Percentiles rank a stretch among this genome's conserved stretches.
Conservation (phyloP, 2,113 vertebrate genomes). For the Bucco capensis region DNA sequence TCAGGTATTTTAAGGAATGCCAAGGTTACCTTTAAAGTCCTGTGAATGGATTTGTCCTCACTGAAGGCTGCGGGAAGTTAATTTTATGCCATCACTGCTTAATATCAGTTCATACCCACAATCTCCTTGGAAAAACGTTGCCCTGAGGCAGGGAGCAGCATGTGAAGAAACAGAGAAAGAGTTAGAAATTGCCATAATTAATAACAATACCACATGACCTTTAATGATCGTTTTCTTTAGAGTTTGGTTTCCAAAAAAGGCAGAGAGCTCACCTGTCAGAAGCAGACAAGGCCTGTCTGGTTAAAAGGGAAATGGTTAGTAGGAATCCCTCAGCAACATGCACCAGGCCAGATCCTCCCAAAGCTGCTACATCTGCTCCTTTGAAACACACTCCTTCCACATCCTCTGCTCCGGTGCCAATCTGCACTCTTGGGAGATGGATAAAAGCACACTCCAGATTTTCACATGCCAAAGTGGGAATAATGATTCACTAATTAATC, state of each 20-base stretch:
- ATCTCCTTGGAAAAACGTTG: background rate
- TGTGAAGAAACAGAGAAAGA: background rate
- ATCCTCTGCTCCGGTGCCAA: conserved; percentile 61
- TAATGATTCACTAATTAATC: conserved; percentile 66
- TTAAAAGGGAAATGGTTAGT: background rate
- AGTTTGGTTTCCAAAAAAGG: background rate
- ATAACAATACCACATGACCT: background rate
- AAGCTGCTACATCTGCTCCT: conserved; percentile 63
- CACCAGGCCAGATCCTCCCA: conserved; percentile 7
- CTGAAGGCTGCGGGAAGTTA: background rate
- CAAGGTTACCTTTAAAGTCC: background rate
- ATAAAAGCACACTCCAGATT: conserved; percentile 57
- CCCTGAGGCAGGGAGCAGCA: background rate
- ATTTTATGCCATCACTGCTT: background rate
- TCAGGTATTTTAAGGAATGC: background rate
- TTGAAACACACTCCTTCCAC: conserved; percentile 62
- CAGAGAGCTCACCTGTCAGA: conserved; percentile 5
- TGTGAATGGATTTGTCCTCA: background rate
- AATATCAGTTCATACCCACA: background rate
- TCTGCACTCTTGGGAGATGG: conserved; percentile 48
- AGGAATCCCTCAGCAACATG: background rate
- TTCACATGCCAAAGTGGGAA: conserved; percentile 57
- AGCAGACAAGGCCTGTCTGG: background rate
- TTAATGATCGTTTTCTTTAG: background rate
- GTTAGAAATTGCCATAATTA: background rate